phyloP scores from a whole-genome alignment of 2,797 vertebrate genomes.

The Babyrousa celebensis region DNA sequence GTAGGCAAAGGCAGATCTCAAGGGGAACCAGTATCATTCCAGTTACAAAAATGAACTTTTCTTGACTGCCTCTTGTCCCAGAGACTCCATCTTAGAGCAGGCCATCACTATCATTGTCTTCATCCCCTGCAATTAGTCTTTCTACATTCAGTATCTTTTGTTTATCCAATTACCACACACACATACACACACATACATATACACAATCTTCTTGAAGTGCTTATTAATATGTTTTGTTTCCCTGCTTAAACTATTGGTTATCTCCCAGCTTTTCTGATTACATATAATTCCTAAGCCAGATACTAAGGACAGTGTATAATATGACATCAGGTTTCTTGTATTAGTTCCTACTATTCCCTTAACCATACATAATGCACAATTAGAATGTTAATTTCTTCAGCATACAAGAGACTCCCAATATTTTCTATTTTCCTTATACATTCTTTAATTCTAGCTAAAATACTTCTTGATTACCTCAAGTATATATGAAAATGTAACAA shows the following conservation, averaged over 20 bases:
- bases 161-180: not conserved
- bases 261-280: not conserved
- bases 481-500: not conserved
- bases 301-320: not conserved
- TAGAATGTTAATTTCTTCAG: not conserved
- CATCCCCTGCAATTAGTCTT: not conserved
- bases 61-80: not conserved
- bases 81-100: not conserved
- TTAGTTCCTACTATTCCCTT: not conserved
- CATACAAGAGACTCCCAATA: not conserved
- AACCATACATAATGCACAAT: not conserved
- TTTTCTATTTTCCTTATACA: not conserved
- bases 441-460: not conserved
- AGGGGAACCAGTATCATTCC: not conserved
- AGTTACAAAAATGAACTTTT: not conserved
- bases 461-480: not conserved
- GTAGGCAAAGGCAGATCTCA: not conserved
- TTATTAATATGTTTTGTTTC: not conserved
- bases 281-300: not conserved
- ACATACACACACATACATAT: not conserved
- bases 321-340: not conserved
- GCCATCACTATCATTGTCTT: not conserved
- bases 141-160: not conserved
- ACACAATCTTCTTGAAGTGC: not conserved
- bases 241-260: not conserved